phyloP scores from a whole-genome alignment of 2,888 invertebrate genomes.

The Ceriagrion tenellum region DNA sequence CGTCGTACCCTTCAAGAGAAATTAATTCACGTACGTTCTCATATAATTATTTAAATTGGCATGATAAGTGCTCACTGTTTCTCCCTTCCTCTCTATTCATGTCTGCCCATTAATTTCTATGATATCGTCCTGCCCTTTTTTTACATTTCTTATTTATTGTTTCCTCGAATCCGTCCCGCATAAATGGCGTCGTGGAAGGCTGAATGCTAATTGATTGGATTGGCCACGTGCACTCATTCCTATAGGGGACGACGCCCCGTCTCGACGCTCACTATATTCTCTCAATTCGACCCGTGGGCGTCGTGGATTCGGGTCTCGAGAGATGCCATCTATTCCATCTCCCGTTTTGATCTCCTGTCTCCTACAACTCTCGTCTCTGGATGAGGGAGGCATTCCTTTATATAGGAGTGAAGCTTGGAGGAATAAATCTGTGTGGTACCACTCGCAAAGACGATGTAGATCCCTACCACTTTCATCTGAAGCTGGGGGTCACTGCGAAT shows the following conservation, averaged over 20 bases:
- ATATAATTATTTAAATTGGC: neutral
- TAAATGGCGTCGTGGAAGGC: neutral
- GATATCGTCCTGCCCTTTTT: neutral
- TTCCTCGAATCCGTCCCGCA: neutral
- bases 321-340: neutral
- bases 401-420: no score
- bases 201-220: constrained; percentile 18
- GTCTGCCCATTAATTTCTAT: neutral
- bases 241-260: neutral
- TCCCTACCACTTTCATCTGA: no score
- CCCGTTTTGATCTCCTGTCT: neutral
- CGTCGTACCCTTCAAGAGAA: neutral
- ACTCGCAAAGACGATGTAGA: no score
- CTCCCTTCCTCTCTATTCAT: neutral
- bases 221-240: neutral
- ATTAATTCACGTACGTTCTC: neutral
- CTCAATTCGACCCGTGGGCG: neutral
- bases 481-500: no score
- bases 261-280: neutral
- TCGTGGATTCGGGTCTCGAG: neutral
- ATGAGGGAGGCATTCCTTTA: no score
- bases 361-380: neutral
- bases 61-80: neutral
- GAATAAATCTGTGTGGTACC: no score
- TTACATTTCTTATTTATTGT: neutral